Base-by-base conservation (phyloP, 2,113 vertebrate species). In the Cyanoderma ruficeps region DNA sequence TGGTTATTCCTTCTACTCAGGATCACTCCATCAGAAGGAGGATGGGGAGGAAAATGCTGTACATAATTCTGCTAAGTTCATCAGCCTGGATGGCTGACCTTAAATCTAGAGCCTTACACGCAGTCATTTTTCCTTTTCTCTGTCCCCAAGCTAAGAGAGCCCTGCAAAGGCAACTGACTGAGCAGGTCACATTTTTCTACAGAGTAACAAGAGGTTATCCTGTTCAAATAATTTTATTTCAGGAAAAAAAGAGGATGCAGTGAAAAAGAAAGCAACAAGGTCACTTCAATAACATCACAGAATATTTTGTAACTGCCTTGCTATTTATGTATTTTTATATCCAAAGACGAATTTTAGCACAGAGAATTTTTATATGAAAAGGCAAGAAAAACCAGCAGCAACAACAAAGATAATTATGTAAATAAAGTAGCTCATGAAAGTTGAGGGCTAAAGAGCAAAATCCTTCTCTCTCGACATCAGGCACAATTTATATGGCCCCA, bases 181-280 rank as follows among this genome's bases (percentile, higher is more conserved):
- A 94, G 77, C 56, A 90, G 92, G 89, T 91, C 83, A 92, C 67
- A 79, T 93, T 92, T 89, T 95, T 92, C 87, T 72, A 25, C 11
- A 50, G 76, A 79, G 53, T 83, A 46, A 85, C 61, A 83, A 91
- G 61, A 96, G 80, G 83, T 83, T 94, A 93, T 90, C 68, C 79
- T 90, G 76, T 89, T 93, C 72, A 90, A 92, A 90, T 84, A 83
- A 94, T 87, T 89, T 87, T 90, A 71, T 92, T 90, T 87, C n/a
- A 56, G 93, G 47, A 14, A 74, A 80, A 75, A 83, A 91, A 69
- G 37, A 87, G 28, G 33, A 90, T 52, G 39, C 39, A 94, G 56
- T 44, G 56, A 90, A 63, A 94, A 74, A 53, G 44, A 86, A 93
- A 61, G 80, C 56, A 90, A 81, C 70, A 93, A 95, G 93, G 94